Percentiles rank a stretch among this genome's conserved stretches.
Evolutionary conservation across 1,140 invertebrate genomes (phyloP).

Genomic region (Oryctes rhinoceros): DNA sequence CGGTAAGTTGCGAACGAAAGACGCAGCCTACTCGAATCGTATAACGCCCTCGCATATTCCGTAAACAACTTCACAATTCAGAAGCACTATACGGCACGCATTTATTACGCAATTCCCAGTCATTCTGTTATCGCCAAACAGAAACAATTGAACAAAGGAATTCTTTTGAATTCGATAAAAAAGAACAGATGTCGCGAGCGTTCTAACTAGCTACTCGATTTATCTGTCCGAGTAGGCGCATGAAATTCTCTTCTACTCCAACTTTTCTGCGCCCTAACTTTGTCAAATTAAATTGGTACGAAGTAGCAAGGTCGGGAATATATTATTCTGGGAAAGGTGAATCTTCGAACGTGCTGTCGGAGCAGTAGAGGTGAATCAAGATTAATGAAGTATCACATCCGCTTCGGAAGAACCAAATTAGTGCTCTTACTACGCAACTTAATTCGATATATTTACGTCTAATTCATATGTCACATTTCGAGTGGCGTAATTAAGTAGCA

Average conservation of each 20-base stretch:
- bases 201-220: background rate
- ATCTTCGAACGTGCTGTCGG: background rate
- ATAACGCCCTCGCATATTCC: no score
- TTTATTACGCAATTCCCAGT: no score
- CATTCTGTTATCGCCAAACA: no score
- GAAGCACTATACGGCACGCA: no score
- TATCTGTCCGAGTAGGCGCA: background rate
- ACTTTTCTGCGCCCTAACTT: background rate
- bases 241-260: background rate
- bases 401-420: background rate
- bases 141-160: no score
- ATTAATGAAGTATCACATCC: conserved; percentile 4
- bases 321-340: background rate
- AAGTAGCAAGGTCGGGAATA: background rate
- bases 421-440: background rate
- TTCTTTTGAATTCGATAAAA: no score
- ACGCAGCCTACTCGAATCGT: no score
- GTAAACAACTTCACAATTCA: no score
- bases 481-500: no score
- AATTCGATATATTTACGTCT: background rate
- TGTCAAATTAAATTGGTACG: background rate
- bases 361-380: background rate
- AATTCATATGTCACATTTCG: no score
- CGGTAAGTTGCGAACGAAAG: no score
- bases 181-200: background rate